Base-by-base conservation (phyloP, 2,797 vertebrate genomes). In the Botia kubotai region DNA sequence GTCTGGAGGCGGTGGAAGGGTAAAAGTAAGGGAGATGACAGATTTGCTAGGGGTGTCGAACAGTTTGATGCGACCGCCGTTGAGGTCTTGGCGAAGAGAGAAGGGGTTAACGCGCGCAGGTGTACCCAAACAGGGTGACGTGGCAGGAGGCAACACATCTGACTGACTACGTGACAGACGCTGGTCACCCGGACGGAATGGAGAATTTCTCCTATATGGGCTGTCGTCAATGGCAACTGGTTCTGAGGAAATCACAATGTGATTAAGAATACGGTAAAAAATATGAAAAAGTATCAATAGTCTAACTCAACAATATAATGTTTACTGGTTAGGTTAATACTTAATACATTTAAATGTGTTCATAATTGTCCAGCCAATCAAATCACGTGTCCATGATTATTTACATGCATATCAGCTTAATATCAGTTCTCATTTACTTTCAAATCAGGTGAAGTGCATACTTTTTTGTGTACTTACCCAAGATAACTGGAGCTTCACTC, bases 61-160 rank as follows among this genome's bases (percentile, higher is more conserved):
- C 57, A 96, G 94, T 88, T 96, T 96, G 88, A 95, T 95, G 84
- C 93, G 93, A 8, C 95, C 95, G 0, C 95, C 94, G 29, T 94
- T 94, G 69, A 96, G 92, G 86, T 96, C 95, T 85, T 96, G 92
- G 0, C 95, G 93, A 62, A 94, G 92, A 23, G 95, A 96, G 87
- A 96, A 96, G 17, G 96, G 95, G 87, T 96, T 96, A 84, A 96
- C 84, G 0, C 94, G 92, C 4, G 88, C 85, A 0, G 89, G 90
- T 0, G 12, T 90, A 79, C 94, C 94, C 26, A 26, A 3, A 65
- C 63, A 77, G 1, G 87, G 83, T 1, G 91, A 88, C 0, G 86
- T 81, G 12, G 87, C 88, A 0, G 91, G 86, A 2, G 92, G 67
- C 84, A 95, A 91, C 86, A 94, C 70, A 33, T 95, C 95, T 0